Evolutionary conservation across 2,888 invertebrate genomes (phyloP).

Genomic region (Melieria omissa): DNA sequence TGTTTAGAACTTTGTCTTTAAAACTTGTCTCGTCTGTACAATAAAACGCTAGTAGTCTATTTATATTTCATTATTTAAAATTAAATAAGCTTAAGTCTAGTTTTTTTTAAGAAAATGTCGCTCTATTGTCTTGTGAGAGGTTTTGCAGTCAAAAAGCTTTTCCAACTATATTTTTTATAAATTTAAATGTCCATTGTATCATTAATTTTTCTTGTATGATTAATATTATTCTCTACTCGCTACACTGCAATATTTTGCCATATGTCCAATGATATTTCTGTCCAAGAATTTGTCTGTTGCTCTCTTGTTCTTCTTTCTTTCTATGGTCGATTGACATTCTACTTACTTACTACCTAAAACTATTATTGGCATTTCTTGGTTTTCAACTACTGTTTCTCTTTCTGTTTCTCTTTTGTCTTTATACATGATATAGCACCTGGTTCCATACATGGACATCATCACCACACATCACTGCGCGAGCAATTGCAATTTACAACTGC

Average conservation of each 20-base stretch:
- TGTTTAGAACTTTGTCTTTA: too few relatives aligned
- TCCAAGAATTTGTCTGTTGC: conserved; percentile 26
- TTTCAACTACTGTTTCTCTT: conserved; percentile 25
- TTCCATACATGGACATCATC: conserved; percentile 61
- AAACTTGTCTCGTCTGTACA: too few relatives aligned
- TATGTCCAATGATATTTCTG: too few relatives aligned
- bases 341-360: neutral
- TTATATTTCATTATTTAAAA: too few relatives aligned
- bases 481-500: conserved; percentile 70
- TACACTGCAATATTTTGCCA: conserved; percentile 3
- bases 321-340: neutral
- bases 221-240: neutral
- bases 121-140: too few relatives aligned
- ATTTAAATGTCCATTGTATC: too few relatives aligned
- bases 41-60: too few relatives aligned
- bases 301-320: conserved; percentile 32
- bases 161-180: too few relatives aligned
- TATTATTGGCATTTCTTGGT: conserved; percentile 27
- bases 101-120: too few relatives aligned
- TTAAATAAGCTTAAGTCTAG: too few relatives aligned
- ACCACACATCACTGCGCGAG: conserved; percentile 73
- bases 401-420: conserved; percentile 18
- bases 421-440: conserved; percentile 53
- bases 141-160: too few relatives aligned
- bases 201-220: too few relatives aligned